Base-by-base conservation (phyloP, 2,797 vertebrate species). In the Tadarida brasiliensis region DNA sequence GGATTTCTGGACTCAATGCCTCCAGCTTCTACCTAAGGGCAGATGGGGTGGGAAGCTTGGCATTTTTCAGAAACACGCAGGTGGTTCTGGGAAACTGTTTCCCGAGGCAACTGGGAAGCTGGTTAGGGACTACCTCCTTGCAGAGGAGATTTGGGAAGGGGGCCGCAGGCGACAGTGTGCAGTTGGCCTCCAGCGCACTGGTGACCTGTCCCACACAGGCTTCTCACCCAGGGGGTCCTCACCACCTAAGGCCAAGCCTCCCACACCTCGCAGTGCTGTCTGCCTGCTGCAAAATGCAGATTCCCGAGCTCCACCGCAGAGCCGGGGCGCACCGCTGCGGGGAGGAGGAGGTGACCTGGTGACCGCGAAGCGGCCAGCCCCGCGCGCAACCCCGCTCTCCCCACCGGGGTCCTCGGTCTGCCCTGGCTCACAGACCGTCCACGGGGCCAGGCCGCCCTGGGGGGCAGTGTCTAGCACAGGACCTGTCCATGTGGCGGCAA, bases 311-410 rank as follows among this genome's bases (percentile, higher is more conserved):
- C 30, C 85, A 3, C 1, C 20, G 17, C 49, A 6, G 44, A 35
- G n/a, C 4, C 19, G 4, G 22, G 65, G 39, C 80, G 30, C n/a
- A 1, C 2, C 10, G 67, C 16, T 3, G 33, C 0, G 35, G 49
- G 28, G 2, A 17, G 16, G 19, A 6, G 47, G 12, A 4, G 26
- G 15, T 0, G 1, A 14, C 11, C 12, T 0, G 65, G 51, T 14
- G 67, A 30, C 22, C 0, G 5, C 7, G 16, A 28, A n/a, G 71
- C 0, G 26, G 19, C 26, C 71, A 6, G 73, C 71, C 44, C 30
- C 57, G 19, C 59, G 30, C 56, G 70, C 15, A 15, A 19, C 11
- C 1, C 8, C 1, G 22, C 12, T 11, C 49, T 30, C 49, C 33
- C 47, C 33, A 9, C 44, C 87, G 5, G 39, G 9, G 12, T 2